Percentiles rank a stretch among this genome's conserved stretches.
These are phyloP conservation scores for Hippocampus comes DNA, from an alignment of 2,113 vertebrate genomes.

Conservation along the genomic window DNA sequence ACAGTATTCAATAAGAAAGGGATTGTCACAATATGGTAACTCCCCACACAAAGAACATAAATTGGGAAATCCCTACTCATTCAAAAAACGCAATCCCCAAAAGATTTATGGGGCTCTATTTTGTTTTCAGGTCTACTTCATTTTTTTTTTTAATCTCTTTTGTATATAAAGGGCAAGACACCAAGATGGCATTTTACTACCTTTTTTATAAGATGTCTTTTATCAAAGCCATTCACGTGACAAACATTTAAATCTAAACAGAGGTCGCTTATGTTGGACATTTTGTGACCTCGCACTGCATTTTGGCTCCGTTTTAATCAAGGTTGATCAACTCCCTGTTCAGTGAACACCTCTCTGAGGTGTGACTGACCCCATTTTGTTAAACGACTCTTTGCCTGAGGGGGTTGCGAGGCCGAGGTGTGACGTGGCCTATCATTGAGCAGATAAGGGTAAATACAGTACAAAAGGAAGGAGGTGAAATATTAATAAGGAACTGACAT, in stretches of 20 bases:
- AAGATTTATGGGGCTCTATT: neutral
- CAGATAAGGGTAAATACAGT: conserved; percentile 52
- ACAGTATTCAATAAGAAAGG: neutral
- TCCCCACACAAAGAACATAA: too few relatives aligned
- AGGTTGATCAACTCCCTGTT: neutral
- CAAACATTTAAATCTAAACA: neutral
- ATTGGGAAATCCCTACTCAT: neutral
- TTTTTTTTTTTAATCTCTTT: too few relatives aligned
- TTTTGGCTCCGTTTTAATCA: conserved; percentile 18
- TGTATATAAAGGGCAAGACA: neutral
- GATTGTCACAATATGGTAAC: neutral
- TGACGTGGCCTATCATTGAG: conserved; percentile 33
- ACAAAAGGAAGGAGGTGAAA: conserved; percentile 53
- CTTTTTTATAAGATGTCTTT: neutral
- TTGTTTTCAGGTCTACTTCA: neutral
- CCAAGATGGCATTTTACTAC: neutral
- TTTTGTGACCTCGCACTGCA: conserved; percentile 11
- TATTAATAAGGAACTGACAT: conserved; percentile 58
- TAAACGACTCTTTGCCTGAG: conserved; percentile 24
- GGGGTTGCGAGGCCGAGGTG: conserved; percentile 24
- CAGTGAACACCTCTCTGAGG: conserved; percentile 25
- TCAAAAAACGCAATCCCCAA: neutral
- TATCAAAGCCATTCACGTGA: neutral
- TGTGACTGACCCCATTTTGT: conserved; percentile 16
- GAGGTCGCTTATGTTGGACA: conserved; percentile 15